These are phyloP conservation scores for Sorex araneus DNA, from an alignment of 2,113 vertebrate genomes.

Conservation along the genomic window DNA sequence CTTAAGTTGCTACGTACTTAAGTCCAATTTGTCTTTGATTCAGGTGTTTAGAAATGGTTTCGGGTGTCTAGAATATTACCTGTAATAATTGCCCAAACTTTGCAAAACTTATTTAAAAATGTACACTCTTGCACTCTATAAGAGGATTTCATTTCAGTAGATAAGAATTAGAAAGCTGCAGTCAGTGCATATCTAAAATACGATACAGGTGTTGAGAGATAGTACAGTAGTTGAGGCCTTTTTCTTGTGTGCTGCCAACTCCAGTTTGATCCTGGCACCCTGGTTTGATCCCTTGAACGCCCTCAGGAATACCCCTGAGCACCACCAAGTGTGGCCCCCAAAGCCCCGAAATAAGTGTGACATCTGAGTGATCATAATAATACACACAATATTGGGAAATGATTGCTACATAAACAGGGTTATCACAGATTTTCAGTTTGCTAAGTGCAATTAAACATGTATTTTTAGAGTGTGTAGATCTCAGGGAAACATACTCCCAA, in stretches of 20 bases:
- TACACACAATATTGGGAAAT: no score
- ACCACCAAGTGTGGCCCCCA: no score
- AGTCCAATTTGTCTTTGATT: background rate
- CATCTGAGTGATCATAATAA: no score
- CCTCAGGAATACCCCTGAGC: no score
- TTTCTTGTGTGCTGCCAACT: no score
- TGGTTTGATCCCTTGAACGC: no score
- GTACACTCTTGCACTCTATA: background rate
- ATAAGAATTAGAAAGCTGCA: background rate
- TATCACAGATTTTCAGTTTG: background rate
- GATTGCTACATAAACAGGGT: background rate
- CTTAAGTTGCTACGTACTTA: conserved; percentile 7
- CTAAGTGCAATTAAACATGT: background rate
- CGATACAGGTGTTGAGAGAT: background rate
- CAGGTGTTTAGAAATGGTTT: conserved; percentile 21
- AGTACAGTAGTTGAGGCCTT: no score
- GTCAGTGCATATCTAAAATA: background rate
- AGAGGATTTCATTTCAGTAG: background rate
- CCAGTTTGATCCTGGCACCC: no score
- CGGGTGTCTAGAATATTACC: background rate
- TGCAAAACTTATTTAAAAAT: background rate
- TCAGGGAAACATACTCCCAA: background rate
- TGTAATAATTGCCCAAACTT: background rate
- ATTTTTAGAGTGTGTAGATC: background rate
- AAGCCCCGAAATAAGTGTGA: no score